Percentiles rank a stretch among this genome's conserved stretches.
Evolutionary conservation across 2,888 invertebrate genomes (phyloP).

Genomic region (Fabriciana adippe): DNA sequence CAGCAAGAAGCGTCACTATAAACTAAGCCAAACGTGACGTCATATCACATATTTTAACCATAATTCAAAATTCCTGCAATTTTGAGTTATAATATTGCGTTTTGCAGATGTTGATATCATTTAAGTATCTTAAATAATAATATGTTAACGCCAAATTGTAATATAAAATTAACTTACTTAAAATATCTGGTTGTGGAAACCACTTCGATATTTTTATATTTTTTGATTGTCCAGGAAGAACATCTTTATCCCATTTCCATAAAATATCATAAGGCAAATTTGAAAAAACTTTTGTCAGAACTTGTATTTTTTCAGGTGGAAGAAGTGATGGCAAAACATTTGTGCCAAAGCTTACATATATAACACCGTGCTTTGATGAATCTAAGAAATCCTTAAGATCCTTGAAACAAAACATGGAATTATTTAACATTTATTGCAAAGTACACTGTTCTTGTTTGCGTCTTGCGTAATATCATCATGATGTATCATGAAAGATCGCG

Average conservation of each 20-base stretch:
- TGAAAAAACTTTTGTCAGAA: conserved; percentile 46
- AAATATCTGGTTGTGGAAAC: conserved; percentile 60
- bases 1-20: too few species aligned
- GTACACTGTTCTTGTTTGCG: too few species aligned
- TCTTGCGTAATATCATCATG: too few species aligned
- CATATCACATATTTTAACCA: too few species aligned
- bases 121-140: too few species aligned
- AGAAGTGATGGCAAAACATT: conserved; percentile 45
- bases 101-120: too few species aligned
- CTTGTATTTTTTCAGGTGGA: conserved; percentile 41
- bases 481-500: too few species aligned
- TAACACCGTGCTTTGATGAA: conserved; percentile 54
- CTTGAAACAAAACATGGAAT: conserved; percentile 40
- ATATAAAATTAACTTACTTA: conserved; percentile 47
- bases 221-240: conserved; percentile 46
- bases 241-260: conserved; percentile 59
- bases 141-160: not conserved
- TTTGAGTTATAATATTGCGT: too few species aligned
- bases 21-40: too few species aligned
- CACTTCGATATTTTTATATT: conserved; percentile 58
- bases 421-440: too few species aligned
- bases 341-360: conserved; percentile 63
- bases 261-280: conserved; percentile 56
- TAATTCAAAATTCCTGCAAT: too few species aligned
- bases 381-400: conserved; percentile 55